Conservation (phyloP, 2,888 invertebrate genomes). For the Sacculina carcini region DNA sequence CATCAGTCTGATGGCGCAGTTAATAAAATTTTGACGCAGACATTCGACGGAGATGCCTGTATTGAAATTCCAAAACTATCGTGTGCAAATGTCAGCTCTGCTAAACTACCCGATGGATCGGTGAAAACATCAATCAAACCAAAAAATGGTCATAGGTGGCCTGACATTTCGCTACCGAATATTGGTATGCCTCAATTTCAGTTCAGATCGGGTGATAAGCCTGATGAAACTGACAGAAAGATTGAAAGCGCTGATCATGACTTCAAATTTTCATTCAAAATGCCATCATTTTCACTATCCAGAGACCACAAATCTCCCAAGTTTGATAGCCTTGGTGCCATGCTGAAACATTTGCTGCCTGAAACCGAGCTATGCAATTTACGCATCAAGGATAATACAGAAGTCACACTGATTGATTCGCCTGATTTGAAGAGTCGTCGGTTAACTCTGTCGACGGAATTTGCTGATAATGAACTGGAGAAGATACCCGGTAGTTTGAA, state of each 20-base stretch:
- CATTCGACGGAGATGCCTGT: background rate
- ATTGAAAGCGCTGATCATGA: background rate
- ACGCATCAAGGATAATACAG: no score
- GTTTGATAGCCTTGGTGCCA: no score
- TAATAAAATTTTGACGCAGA: background rate
- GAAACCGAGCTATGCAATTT: no score
- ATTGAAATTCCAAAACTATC: background rate
- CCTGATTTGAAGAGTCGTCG: no score
- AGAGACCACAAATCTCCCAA: no score
- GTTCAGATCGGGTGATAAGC: background rate
- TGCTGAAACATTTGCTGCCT: no score
- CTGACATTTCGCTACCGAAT: background rate
- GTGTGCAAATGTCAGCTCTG: background rate
- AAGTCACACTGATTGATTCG: no score
- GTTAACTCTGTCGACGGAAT: no score
- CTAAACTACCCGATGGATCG: background rate
- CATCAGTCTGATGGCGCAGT: background rate
- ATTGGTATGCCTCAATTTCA: background rate
- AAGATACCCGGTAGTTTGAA: no score
- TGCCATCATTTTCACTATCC: background rate
- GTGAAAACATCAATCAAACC: background rate
- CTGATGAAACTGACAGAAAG: background rate
- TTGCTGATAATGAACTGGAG: no score
- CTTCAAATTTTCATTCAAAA: background rate
- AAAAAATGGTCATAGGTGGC: background rate